phyloP scores from a whole-genome alignment of 2,888 invertebrate genomes.

The Bruchidius siliquastri region DNA sequence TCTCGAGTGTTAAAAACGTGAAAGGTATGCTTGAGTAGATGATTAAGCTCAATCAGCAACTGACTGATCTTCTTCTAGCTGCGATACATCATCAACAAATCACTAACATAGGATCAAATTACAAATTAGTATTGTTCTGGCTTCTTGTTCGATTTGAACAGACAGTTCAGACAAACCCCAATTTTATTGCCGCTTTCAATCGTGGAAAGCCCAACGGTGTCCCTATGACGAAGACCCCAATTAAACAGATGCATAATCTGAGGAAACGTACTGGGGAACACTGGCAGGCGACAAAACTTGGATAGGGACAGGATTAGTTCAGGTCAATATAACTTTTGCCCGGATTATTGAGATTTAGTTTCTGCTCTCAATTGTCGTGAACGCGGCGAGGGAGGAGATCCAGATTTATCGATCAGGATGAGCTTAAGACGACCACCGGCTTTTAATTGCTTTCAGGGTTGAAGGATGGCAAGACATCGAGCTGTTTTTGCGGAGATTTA shows the following conservation, averaged over 20 bases:
- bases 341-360: constrained; percentile 39
- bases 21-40: no score
- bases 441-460: background rate
- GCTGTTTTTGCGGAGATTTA: no score
- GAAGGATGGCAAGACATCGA: background rate
- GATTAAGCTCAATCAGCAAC: no score
- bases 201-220: background rate
- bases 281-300: constrained; percentile 23
- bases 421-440: background rate
- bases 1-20: no score
- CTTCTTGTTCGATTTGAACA: background rate
- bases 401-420: background rate
- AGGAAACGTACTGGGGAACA: constrained; percentile 27
- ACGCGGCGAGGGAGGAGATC: background rate
- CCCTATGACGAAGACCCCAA: constrained; percentile 7
- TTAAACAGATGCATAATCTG: constrained; percentile 28
- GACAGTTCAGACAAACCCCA: background rate
- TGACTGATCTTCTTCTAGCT: no score
- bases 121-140: no score
- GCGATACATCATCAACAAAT: no score
- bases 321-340: constrained; percentile 40
- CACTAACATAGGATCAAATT: no score
- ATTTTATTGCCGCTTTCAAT: background rate
- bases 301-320: constrained; percentile 26
- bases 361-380: background rate